Evolutionary conservation across 2,797 vertebrate species (phyloP).

Genomic region (Cyprinella venusta): DNA sequence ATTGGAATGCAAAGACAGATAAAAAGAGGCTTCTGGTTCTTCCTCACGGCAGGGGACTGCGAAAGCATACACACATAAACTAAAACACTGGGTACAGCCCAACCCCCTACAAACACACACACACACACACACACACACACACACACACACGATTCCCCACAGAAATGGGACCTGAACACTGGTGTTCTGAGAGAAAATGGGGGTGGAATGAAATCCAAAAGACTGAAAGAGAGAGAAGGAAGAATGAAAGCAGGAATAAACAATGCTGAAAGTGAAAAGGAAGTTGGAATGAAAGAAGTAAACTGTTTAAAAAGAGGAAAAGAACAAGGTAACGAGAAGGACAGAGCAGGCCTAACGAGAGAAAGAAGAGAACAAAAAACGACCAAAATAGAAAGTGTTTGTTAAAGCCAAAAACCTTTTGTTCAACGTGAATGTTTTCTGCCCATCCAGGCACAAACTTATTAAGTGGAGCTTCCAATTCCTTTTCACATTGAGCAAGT

Average conservation of each 20-base stretch:
- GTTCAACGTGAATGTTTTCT: neutral
- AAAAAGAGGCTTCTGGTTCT: constrained; percentile 72
- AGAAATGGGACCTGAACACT: constrained; percentile 61
- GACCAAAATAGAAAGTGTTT: neutral
- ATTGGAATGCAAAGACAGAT: constrained; percentile 75
- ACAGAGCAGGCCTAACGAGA: constrained; percentile 51
- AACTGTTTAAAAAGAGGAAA: constrained; percentile 61
- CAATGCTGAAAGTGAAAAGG: constrained; percentile 68
- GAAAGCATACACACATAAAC: constrained; percentile 76
- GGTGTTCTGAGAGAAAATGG: constrained; percentile 68
- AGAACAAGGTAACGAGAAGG: constrained; percentile 65
- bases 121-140: constrained; percentile 7
- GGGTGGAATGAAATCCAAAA: constrained; percentile 72
- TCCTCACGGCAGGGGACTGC: constrained; percentile 70
- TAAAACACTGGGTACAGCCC: constrained; percentile 70
- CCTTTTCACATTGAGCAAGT: neutral
- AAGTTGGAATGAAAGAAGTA: constrained; percentile 70
- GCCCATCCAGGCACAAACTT: neutral
- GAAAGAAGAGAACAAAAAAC: neutral
- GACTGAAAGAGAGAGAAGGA: constrained; percentile 70
- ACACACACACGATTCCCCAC: constrained; percentile 25
- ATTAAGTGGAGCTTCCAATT: constrained; percentile 1
- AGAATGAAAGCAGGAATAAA: constrained; percentile 58
- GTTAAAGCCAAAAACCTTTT: neutral
- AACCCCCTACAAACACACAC: constrained; percentile 27